Conservation (phyloP, 2,113 vertebrate species). For the Oxyura jamaicensis region DNA sequence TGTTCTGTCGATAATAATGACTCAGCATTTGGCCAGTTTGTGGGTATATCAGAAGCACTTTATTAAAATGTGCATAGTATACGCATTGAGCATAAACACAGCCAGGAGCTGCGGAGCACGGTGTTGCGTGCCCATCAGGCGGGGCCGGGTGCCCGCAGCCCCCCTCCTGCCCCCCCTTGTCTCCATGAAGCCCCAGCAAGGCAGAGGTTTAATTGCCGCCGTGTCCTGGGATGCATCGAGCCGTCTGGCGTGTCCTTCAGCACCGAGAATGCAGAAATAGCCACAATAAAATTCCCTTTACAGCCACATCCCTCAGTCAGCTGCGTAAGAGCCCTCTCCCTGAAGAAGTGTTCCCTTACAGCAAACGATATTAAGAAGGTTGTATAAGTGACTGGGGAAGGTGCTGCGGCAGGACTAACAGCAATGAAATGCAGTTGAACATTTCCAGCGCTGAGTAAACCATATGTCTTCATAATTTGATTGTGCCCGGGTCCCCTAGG, state of each 20-base stretch:
- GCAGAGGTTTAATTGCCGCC: not conserved
- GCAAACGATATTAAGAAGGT: not conserved
- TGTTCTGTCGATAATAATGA: constrained; percentile 48
- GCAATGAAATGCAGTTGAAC: constrained; percentile 43
- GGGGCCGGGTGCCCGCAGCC: not conserved
- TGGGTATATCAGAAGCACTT: not conserved
- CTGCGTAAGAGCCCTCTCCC: not conserved
- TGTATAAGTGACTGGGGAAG: not conserved
- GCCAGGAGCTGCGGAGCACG: not conserved
- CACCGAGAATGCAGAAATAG: not conserved
- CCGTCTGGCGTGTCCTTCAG: not conserved
- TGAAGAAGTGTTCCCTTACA: not conserved
- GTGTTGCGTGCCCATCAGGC: not conserved
- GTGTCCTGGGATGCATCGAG: not conserved
- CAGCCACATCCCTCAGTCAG: not conserved
- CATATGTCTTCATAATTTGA: constrained; percentile 79
- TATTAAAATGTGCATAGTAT: not conserved
- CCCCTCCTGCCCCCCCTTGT: not conserved
- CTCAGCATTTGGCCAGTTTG: constrained; percentile 5
- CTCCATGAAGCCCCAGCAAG: rapidly evolving
- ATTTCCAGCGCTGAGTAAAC: constrained; percentile 68
- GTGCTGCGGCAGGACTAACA: not conserved
- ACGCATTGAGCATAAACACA: not conserved
- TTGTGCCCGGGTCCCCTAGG: constrained; percentile 74
- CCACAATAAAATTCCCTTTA: not conserved